These are phyloP conservation scores for Conger conger DNA, from an alignment of 2,113 vertebrate species.

Conservation along the genomic window DNA sequence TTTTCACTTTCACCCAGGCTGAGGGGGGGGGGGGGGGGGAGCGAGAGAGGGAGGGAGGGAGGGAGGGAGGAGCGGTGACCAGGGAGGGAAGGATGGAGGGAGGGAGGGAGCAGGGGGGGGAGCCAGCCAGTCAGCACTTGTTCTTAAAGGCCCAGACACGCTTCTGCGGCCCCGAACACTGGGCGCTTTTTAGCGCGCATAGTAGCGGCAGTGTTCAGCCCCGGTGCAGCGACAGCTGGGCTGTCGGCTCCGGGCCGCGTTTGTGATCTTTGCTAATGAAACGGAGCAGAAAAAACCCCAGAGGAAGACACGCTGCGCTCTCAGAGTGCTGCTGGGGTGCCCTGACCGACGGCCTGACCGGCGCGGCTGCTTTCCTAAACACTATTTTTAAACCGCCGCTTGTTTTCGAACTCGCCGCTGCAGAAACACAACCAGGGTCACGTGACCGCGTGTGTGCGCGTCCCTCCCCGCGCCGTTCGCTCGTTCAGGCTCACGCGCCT, in stretches of 20 bases:
- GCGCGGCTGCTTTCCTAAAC: background rate
- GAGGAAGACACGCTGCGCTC: conserved; percentile 7
- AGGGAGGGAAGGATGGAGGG: conserved; percentile 16
- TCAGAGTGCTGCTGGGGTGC: background rate
- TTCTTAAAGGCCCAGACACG: conserved; percentile 50
- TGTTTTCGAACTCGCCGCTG: background rate
- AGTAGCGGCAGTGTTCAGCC: conserved; percentile 23
- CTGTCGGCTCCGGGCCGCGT: background rate
- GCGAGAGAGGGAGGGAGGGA: conserved; percentile 11
- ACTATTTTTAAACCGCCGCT: background rate
- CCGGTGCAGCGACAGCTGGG: background rate
- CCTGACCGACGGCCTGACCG: background rate
- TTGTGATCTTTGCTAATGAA: conserved; percentile 33
- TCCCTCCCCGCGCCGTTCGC: background rate
- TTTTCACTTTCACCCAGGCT: conserved; percentile 47
- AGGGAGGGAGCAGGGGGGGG: conserved; percentile 13
- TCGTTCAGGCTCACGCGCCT: background rate
- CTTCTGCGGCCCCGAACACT: conserved; percentile 14
- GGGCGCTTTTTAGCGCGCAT: background rate
- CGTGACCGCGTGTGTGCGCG: background rate
- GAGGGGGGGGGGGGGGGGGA: conserved; percentile 10
- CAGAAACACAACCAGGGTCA: background rate
- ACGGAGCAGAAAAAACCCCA: background rate
- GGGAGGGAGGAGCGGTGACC: conserved; percentile 17
- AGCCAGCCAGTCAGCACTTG: conserved; percentile 40